Percentiles rank a stretch among this genome's conserved stretches.
Conservation (phyloP, 2,888 invertebrate genomes). For the Gortyna flavago region DNA sequence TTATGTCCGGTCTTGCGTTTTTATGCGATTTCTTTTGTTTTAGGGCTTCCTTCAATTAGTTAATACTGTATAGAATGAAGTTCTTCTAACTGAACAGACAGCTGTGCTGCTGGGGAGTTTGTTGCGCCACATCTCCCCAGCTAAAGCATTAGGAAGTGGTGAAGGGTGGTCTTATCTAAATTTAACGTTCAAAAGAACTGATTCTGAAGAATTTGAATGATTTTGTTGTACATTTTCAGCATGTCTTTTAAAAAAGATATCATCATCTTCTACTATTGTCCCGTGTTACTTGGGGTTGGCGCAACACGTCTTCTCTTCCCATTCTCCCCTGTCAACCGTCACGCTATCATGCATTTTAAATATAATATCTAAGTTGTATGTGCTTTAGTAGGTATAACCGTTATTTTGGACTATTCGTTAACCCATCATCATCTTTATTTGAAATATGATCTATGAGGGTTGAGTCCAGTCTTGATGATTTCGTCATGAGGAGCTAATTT, state of each 20-base stretch:
- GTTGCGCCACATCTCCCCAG: background rate
- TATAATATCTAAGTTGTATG: background rate
- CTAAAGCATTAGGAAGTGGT: background rate
- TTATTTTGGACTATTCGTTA: background rate
- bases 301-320: background rate
- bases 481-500: no score
- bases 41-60: background rate
- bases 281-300: background rate
- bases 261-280: background rate
- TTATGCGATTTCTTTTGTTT: slow-evolving; percentile 9
- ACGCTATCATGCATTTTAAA: background rate
- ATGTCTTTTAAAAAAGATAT: background rate
- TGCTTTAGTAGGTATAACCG: no score
- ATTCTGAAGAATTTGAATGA: background rate
- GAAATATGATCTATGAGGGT: background rate
- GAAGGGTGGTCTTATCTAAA: background rate
- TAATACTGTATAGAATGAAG: no score
- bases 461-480: no score
- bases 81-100: background rate
- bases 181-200: background rate
- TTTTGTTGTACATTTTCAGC: background rate
- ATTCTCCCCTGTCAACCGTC: background rate
- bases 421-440: background rate
- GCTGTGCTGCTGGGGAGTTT: background rate
- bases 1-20: background rate